Evolutionary conservation across 2,888 invertebrate species (phyloP), one percentile per base, ranked within the genome.

Genomic region (Uropetala carovei): DNA sequence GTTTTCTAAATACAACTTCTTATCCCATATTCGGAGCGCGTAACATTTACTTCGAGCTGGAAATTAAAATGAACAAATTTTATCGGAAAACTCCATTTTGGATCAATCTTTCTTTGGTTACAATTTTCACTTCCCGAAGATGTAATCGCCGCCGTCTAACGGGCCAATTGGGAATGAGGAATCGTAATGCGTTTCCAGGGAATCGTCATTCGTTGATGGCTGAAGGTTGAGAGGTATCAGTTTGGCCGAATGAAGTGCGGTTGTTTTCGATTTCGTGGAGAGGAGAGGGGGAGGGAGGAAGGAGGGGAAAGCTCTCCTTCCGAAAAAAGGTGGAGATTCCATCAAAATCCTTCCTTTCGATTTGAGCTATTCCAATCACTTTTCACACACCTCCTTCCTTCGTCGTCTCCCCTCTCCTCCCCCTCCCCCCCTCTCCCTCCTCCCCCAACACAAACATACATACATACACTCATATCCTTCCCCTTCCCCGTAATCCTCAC

Each of bases 281-380:
- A 86, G 30, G 64, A 89, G 27, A 27, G 27, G 27, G 5, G 30
- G 10, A 43, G 13, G 58, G 27, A 30, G 9, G 30, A 9, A 13
- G 18, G 27, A 4, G n/a, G 16, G 89, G 14, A 10, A 5, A 30
- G 59, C 30, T 75, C 64, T 64, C 64, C 18, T 18, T 27, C 75
- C 22, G 22, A 75, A 89, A 43, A 57, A 89, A 89, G 16, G 43
- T 59, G 64, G 59, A 89, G 89, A 89, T 89, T 89, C 89, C 89
- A 89, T 89, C 89, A 89, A 89, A 89, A 89, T 68, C 89, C 43
- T 83, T 83, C 83, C 83, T 64, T 68, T 89, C 89, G 60, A 89
- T 86, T 86, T 59, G 86, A 86, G 86, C 86, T 60, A 60, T 89
- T 89, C 89, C 89, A 89, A 89, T 89, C 89, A 89, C 89, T 89